These are phyloP conservation scores for Cyprinella venusta DNA, from an alignment of 2,797 vertebrate genomes.

Conservation along the genomic window DNA sequence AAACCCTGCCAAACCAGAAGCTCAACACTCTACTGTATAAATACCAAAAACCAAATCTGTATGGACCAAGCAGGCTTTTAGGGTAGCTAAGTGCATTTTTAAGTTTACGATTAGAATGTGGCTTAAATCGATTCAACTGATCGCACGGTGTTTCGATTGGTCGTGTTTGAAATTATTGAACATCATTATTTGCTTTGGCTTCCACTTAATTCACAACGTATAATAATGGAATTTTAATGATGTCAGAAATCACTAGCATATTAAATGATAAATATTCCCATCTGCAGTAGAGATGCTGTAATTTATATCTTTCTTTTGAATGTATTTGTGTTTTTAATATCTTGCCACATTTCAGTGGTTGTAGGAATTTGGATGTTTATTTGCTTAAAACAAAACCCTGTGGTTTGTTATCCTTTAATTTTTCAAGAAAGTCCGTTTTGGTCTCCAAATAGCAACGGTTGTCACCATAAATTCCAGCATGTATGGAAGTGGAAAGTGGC, in stretches of 20 bases:
- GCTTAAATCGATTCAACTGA: conserved; percentile 32
- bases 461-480: conserved; percentile 76
- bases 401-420: conserved; percentile 77
- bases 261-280: conserved; percentile 57
- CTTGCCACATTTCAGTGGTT: conserved; percentile 75
- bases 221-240: conserved; percentile 60
- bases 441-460: conserved; percentile 75
- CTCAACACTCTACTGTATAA: conserved; percentile 63
- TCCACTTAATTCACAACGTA: conserved; percentile 49
- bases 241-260: conserved; percentile 59
- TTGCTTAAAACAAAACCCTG: conserved; percentile 72
- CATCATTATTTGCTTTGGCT: conserved; percentile 57
- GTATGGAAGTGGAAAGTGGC: conserved; percentile 71
- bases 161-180: conserved; percentile 17
- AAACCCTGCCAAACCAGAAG: conserved; percentile 69
- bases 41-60: conserved; percentile 56
- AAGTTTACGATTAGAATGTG: conserved; percentile 45
- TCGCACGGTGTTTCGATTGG: conserved; percentile 1
- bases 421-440: conserved; percentile 67
- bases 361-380: conserved; percentile 73
- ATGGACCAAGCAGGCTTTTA: conserved; percentile 63
- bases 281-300: conserved; percentile 63
- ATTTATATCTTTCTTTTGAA: conserved; percentile 74
- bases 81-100: conserved; percentile 47
- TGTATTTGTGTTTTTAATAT: conserved; percentile 72